Evolutionary conservation across 2,113 vertebrate species (phyloP), one percentile per base, ranked within the genome.

Genomic region (Anguilla rostrata): DNA sequence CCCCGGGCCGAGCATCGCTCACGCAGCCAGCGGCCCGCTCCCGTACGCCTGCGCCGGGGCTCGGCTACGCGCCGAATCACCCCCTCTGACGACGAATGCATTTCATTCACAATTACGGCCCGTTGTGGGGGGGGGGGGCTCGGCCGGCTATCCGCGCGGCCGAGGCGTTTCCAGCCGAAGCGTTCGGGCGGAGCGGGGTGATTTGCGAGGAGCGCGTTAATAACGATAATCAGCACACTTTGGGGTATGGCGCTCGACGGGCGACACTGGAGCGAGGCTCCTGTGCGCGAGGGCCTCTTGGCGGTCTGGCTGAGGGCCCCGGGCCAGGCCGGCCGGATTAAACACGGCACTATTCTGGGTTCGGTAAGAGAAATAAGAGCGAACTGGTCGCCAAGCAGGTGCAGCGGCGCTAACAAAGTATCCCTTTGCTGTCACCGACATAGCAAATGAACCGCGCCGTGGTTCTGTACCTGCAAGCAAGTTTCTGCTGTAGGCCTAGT

Each of bases 401-500:
- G 88, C 87, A 84, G n/a, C 57, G 41, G 39, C 66, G 66, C 71
- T 75, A 85, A 83, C 87, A 86, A 86, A 88, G 84, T 87, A 83
- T 83, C 86, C 85, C 86, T 82, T 87, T 86, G 84, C 92, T 93
- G 93, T 93, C 94, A 93, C 88, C 88, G 89, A 89, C 89, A 89
- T 93, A 85, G 90, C 92, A 91, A 94, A 94, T 91, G 90, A 92
- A 90, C 78, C 85, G 78, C 90, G 88, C 86, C 87, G 88, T 83
- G 88, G 89, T 92, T 94, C 83, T 93, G 86, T 87, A 89, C 87
- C 89, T 86, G 89, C 91, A 92, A 93, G 92, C 93, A 92, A 88
- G 88, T 93, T 93, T 92, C 60, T 84, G 60, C 78, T n/a, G 82
- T 85, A 87, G 86, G 60, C 79, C 79, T 83, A 90, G 87, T 87